Base-by-base conservation (phyloP, 2,113 vertebrate species). In the Macaca mulatta region DNA sequence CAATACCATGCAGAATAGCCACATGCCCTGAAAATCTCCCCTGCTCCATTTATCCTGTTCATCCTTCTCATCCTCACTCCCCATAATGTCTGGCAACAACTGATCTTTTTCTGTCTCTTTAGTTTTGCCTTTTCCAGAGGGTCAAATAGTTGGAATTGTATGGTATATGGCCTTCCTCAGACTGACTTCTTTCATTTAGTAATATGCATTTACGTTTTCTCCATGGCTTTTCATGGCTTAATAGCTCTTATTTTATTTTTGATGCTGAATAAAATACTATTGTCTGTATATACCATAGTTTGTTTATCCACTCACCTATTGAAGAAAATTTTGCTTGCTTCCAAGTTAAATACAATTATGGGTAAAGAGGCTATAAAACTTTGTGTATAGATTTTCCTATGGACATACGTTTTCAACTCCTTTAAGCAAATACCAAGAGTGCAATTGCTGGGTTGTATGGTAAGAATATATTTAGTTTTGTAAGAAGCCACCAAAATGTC, bases 81-180 rank as follows among this genome's bases (percentile, higher is more conserved):
- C 18, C 5, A 40, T 22, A 6, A 23, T 32, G 13, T 2, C 5
- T 10, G 1, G 2, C 8, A 48, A 50, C 20, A 18, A 57, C 18
- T 38, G 2, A 23, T 27, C 48, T 40, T 95, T 86, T 30, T 32
- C 12, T 48, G 9, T 69, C 50, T 40, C 40, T 17, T 27, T n/a
- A 3, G 9, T 40, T 59, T 38, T 20, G 40, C 12, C 23, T n/a
- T 81, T 61, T 23, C 32, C 35, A 77, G 10, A 82, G 6, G n/a
- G 8, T 13, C 48, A 22, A 75, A 25, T 17, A 82, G 12, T 69
- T 55, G 17, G n/a, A 93, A 38, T 57, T 5, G 38, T 20, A 48
- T 10, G 30, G 8, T 2, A 30, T 9, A 38, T 8, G 22, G 8
- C 32, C 27, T 87, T 52, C 14, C 52, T 23, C 30, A 87, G 43